Base-by-base conservation (phyloP, 2,888 invertebrate genomes). In the Megamerina dolium region DNA sequence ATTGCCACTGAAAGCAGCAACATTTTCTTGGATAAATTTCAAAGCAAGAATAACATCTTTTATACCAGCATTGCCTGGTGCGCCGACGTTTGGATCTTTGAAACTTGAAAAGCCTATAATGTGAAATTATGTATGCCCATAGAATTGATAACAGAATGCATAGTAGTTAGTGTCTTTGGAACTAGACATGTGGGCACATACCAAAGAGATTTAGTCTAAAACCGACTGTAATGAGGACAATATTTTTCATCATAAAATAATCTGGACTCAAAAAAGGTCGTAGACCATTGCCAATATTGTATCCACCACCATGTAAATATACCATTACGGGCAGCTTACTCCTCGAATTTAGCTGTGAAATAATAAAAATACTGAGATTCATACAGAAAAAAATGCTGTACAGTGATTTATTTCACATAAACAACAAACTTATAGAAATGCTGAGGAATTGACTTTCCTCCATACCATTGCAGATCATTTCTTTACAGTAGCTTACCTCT, bases 281-380 rank as follows among this genome's bases (percentile, higher is more conserved):
- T n/a, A n/a, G n/a, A 0, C 77, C 77, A 1, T 72, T 64, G 1
- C 81, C 81, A 53, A 76, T 81, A 77, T 83, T 82, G 63, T 79
- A 83, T 9, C 79, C 81, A 1, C 83, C 77, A 6, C 82, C 82
- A 53, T 83, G 83, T 48, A 83, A 79, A 65, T 69, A 80, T 5
- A 82, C 73, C 45, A 83, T 57, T 1, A 83, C 82, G 12, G 12
- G 13, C n/a, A n/a, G n/a, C n/a, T n/a, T n/a, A n/a, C n/a, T n/a
- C n/a, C n/a, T n/a, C n/a, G n/a, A n/a, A n/a, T n/a, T n/a, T n/a
- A n/a, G n/a, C n/a, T n/a, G n/a, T n/a, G n/a, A n/a, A n/a, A n/a
- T n/a, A n/a, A n/a, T n/a, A n/a, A n/a, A n/a, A n/a, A n/a, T n/a
- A n/a, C n/a, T n/a, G n/a, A n/a, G n/a, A n/a, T n/a, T n/a, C n/a